Evolutionary conservation across 2,888 invertebrate species (phyloP).

Genomic region (Catocala sponsa): DNA sequence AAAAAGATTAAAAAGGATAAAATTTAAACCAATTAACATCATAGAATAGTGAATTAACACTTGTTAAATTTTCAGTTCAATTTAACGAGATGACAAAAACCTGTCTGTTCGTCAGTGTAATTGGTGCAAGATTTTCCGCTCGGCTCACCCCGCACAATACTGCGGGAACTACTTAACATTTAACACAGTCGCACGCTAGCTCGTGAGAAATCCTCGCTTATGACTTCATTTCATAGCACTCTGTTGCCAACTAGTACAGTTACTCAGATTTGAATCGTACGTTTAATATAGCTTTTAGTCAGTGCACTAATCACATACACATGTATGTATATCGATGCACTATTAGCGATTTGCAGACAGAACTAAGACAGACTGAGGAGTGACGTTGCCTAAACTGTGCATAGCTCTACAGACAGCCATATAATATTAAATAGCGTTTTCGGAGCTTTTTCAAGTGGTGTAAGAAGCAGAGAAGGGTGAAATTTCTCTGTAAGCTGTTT

Average conservation of each 20-base stretch:
- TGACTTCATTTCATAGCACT: conserved; percentile 40
- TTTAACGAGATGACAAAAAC: conserved; percentile 46
- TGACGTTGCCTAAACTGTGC: no score
- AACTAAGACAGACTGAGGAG: no score
- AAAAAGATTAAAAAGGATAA: neutral
- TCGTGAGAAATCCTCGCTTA: conserved; percentile 54
- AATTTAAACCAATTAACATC: neutral
- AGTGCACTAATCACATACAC: no score
- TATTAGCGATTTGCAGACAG: no score
- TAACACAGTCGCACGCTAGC: conserved; percentile 55
- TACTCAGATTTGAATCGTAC: conserved; percentile 25
- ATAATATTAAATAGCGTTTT: no score
- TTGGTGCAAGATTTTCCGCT: conserved; percentile 77
- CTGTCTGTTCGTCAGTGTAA: conserved; percentile 67
- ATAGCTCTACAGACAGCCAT: no score
- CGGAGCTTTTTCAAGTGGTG: no score
- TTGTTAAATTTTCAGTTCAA: conserved; percentile 19
- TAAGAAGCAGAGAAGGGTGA: no score
- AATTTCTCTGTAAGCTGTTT: no score
- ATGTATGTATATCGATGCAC: no score
- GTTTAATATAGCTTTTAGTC: neutral
- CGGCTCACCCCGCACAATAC: conserved; percentile 67
- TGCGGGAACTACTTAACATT: conserved; percentile 76
- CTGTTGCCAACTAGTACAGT: conserved; percentile 44
- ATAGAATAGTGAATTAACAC: neutral